Percentiles rank a stretch among this genome's conserved stretches.
Evolutionary conservation across 2,113 vertebrate genomes (phyloP).

Genomic region (Sinocyclocheilus maitianheensis): DNA sequence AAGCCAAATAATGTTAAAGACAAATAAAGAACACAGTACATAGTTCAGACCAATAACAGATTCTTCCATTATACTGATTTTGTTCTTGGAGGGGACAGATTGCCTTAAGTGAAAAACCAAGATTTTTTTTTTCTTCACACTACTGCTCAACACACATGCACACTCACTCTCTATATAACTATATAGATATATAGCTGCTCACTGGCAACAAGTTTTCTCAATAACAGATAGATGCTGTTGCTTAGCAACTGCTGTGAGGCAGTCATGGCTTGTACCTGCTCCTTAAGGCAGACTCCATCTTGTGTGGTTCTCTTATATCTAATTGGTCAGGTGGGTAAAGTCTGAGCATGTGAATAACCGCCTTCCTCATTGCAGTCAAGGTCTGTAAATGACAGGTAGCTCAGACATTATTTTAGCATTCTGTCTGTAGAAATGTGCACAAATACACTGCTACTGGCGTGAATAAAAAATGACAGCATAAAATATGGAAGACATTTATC

Average conservation of each 20-base stretch:
- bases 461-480: constrained; percentile 74
- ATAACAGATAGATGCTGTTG: constrained; percentile 76
- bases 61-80: background rate
- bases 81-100: background rate
- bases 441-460: constrained; percentile 67
- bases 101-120: background rate
- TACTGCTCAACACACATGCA: background rate
- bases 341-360: constrained; percentile 62
- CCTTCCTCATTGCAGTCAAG: constrained; percentile 63
- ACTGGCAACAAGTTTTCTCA: constrained; percentile 73
- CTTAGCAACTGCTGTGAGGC: constrained; percentile 78
- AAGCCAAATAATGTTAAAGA: constrained; percentile 2
- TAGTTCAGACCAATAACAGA: background rate
- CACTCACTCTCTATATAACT: background rate
- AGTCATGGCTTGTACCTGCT: constrained; percentile 71
- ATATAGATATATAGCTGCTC: constrained; percentile 47
- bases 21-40: background rate
- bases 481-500: constrained; percentile 80
- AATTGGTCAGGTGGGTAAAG: constrained; percentile 77
- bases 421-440: constrained; percentile 60
- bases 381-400: constrained; percentile 70
- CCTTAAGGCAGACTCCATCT: constrained; percentile 72
- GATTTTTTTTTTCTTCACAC: constrained; percentile 1
- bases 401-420: constrained; percentile 63
- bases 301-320: constrained; percentile 69